Conservation (phyloP, 2,113 vertebrate species). For the Megaleporinus macrocephalus region DNA sequence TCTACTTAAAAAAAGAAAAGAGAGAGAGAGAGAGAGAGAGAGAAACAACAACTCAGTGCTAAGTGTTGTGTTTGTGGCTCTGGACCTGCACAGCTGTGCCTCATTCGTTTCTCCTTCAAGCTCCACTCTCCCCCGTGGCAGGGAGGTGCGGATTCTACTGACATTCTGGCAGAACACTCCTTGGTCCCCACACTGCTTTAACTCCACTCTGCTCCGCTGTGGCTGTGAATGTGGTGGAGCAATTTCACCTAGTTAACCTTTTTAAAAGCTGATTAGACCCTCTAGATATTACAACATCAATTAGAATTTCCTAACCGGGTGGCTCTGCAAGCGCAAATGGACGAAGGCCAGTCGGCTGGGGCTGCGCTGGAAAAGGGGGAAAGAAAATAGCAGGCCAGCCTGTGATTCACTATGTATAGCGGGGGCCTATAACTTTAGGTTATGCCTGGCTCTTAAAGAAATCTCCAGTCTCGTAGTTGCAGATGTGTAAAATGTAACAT, state of each 20-base stretch:
- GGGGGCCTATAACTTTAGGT: neutral
- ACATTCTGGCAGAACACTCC: conserved; percentile 61
- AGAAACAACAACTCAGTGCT: neutral
- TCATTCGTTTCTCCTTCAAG: conserved; percentile 29
- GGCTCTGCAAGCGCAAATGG: conserved; percentile 20
- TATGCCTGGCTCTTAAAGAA: neutral
- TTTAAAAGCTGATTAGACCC: conserved; percentile 42
- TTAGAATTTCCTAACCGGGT: conserved; percentile 40
- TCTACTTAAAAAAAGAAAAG: neutral
- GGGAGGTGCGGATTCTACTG: conserved; percentile 42
- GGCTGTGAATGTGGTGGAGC: conserved; percentile 42
- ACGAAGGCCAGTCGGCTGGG: conserved; percentile 8
- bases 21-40: too few species aligned
- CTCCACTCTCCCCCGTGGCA: conserved; percentile 37
- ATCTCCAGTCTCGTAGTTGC: neutral
- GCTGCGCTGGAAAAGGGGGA: neutral
- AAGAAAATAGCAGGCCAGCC: neutral
- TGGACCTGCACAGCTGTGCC: conserved; percentile 22
- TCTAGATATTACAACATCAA: conserved; percentile 34
- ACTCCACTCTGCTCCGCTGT: conserved; percentile 27
- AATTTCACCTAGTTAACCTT: conserved; percentile 54
- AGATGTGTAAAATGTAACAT: neutral
- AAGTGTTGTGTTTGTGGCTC: conserved; percentile 30
- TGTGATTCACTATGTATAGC: neutral
- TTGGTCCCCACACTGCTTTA: conserved; percentile 48